Evolutionary conservation across 2,113 vertebrate genomes (phyloP), one percentile per base, ranked within the genome.

Genomic region (Eretmochelys imbricata): DNA sequence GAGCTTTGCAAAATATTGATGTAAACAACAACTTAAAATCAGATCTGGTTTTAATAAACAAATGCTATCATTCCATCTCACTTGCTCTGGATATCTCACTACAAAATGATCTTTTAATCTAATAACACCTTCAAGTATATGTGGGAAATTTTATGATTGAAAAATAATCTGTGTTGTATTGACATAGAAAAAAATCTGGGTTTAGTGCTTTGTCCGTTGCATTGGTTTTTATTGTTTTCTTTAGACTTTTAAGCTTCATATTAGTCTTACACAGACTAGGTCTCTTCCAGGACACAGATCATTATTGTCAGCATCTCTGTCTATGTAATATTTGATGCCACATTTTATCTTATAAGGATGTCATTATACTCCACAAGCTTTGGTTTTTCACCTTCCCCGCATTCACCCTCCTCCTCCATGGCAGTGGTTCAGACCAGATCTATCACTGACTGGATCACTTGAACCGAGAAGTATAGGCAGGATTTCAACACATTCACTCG

Each of bases 381-480:
- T 82, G 84, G 86, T 72, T 91, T 94, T 94, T 91, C 91, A 76
- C 72, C 94, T 91, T 90, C 62, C 93, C 10, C 0, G 1, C 75
- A 92, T 94, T 94, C 85, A 5, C 65, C n/a, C 42, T 87, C 83
- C 94, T 85, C 38, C 50, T 94, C 1, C 0, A 94, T 95, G 93
- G 98, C 93, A 98, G 69, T 91, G 59, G 65, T 88, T 97, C 97
- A 96, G 93, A 93, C 65, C 84, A 38, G 62, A 96, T 95, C 97
- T 96, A 94, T 98, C 97, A 98, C 80, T 92, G 89, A 57, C 48
- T 85, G 96, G 96, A 97, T 96, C 93, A 97, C 94, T 98, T 98
- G 97, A 96, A 94, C 94, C 10, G 42, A 96, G 89, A 82, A 94
- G 96, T 84, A 48, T 91, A 92, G 84, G 72, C 78, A 92, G 75